Percentiles rank a stretch among this genome's conserved stretches.
phyloP scores from a whole-genome alignment of 2,888 invertebrate species.

The Eucera pruinosa region DNA sequence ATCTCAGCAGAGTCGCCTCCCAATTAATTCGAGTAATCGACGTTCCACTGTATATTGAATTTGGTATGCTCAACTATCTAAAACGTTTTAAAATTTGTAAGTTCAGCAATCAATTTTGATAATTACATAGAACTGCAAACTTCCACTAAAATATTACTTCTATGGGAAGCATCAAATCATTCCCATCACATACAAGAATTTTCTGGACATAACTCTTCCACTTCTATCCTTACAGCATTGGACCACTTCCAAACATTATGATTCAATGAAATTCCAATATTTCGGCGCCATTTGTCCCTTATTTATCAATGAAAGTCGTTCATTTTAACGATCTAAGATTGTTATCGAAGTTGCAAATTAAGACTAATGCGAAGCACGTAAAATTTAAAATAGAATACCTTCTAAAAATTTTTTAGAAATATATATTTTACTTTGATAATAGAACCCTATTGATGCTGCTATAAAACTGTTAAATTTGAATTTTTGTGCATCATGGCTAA shows the following conservation, averaged over 20 bases:
- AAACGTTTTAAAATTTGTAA: neutral
- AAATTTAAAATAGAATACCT: neutral
- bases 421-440: neutral
- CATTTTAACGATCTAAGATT: neutral
- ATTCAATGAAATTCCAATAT: constrained; percentile 20
- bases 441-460: too few species aligned
- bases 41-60: too few species aligned
- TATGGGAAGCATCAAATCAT: constrained; percentile 6
- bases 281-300: constrained; percentile 5
- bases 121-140: neutral
- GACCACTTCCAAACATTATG: constrained; percentile 14
- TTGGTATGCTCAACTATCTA: too few species aligned
- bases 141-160: neutral
- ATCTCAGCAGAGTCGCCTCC: too few species aligned
- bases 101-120: neutral
- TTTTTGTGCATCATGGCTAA: too few species aligned
- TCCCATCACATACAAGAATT: constrained; percentile 11
- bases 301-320: constrained; percentile 7
- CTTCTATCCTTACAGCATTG: constrained; percentile 24
- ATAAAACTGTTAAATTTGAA: too few species aligned
- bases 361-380: neutral
- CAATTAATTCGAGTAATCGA: too few species aligned
- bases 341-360: neutral
- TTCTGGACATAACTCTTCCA: constrained; percentile 10
- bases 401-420: neutral